Percentiles rank a stretch among this genome's conserved stretches.
Evolutionary conservation across 2,113 vertebrate genomes (phyloP).

Genomic region (Elachura formosa): DNA sequence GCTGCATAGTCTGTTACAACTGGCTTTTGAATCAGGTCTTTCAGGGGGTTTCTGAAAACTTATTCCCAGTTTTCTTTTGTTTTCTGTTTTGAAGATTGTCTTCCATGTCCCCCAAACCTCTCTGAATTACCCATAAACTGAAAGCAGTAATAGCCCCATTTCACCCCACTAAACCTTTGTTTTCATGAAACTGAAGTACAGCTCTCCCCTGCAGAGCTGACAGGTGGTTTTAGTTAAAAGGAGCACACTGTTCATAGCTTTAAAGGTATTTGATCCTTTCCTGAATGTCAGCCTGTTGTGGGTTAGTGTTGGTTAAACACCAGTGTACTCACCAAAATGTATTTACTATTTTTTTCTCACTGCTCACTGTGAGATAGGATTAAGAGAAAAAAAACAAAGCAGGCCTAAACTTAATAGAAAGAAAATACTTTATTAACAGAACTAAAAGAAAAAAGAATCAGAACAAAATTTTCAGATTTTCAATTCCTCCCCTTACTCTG

Average conservation of each 20-base stretch:
- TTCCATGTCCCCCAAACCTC: neutral
- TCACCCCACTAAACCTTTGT: neutral
- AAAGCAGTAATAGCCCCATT: neutral
- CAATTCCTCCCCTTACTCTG: no score
- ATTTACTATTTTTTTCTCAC: no score
- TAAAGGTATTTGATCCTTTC: neutral
- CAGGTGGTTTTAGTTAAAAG: neutral
- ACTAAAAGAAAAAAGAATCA: no score
- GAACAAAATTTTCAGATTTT: no score
- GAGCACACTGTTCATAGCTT: neutral
- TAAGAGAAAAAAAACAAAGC: no score
- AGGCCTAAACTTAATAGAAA: no score
- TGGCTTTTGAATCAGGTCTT: neutral
- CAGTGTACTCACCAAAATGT: no score
- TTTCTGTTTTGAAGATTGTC: neutral
- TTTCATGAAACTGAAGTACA: neutral
- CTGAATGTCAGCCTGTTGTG: neutral
- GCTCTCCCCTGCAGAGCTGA: neutral
- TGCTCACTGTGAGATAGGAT: no score
- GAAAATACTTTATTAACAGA: no score
- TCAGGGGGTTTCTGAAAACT: neutral
- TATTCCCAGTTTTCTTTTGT: neutral
- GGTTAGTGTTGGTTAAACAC: no score
- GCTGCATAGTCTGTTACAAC: neutral
- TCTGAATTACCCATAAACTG: neutral